A percentile compares a stretch with the other conserved stretches of the same genome.
Conservation (phyloP, 2,113 vertebrate genomes). For the Isurus oxyrinchus region DNA sequence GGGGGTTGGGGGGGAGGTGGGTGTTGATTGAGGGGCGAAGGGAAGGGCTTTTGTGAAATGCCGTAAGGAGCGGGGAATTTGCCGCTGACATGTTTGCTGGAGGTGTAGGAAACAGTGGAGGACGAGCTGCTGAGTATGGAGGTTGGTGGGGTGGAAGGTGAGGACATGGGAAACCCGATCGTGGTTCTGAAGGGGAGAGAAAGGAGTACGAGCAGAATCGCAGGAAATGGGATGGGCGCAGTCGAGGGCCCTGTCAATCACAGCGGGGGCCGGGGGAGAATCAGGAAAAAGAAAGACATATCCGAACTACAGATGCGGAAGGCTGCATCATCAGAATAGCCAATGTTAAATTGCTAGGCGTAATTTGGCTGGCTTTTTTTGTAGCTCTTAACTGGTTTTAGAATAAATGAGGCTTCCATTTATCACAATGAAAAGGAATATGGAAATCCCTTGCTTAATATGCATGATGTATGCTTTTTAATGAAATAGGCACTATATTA, state of each 20-base stretch:
- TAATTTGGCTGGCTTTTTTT: background rate
- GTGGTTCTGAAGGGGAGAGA: background rate
- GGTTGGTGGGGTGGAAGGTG: background rate
- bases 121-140: background rate
- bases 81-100: too few species aligned
- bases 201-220: background rate
- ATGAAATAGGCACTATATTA: background rate
- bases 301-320: background rate
- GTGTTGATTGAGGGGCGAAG: background rate
- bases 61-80: too few species aligned
- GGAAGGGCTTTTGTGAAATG: background rate
- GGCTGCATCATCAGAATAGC: background rate
- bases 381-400: background rate
- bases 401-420: background rate
- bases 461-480: background rate
- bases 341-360: background rate
- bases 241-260: background rate
- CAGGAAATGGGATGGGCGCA: background rate
- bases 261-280: background rate
- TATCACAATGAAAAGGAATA: background rate
- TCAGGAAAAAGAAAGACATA: background rate
- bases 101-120: background rate
- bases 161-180: background rate
- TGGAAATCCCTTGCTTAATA: slow-evolving; percentile 3
- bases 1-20: too few species aligned